These are phyloP conservation scores for Heliangelus exortis DNA, from an alignment of 2,797 vertebrate genomes.

Conservation along the genomic window DNA sequence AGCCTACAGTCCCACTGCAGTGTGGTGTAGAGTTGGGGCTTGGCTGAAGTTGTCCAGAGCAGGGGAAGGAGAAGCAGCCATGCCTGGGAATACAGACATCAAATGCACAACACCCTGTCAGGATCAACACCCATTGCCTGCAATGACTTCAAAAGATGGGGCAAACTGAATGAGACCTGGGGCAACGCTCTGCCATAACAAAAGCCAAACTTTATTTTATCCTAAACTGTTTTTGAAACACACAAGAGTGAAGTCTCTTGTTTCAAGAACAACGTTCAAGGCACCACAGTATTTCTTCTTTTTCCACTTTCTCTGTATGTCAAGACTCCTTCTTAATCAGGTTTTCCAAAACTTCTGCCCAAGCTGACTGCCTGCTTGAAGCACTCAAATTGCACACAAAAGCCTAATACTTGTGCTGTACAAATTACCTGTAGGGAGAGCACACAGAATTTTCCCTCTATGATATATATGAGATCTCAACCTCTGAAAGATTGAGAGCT, in stretches of 20 bases:
- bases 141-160: accelerated
- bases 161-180: neutral
- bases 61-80: neutral
- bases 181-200: accelerated
- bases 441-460: neutral
- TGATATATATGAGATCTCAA: neutral
- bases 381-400: neutral
- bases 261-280: neutral
- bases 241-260: neutral
- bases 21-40: accelerated
- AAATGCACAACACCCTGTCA: accelerated
- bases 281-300: neutral
- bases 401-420: neutral
- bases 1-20: neutral
- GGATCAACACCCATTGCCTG: neutral
- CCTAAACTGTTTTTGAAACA: neutral
- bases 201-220: neutral
- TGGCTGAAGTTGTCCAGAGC: neutral
- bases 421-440: neutral
- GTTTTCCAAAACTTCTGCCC: neutral
- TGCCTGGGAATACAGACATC: neutral
- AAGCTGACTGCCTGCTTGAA: neutral
- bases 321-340: neutral
- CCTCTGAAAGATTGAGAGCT: neutral
- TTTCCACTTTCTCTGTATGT: neutral